A percentile compares a stretch with the other conserved stretches of the same genome.
These are phyloP conservation scores for Gryon sp. DNA, from an alignment of 1,140 invertebrate species.

Conservation along the genomic window DNA sequence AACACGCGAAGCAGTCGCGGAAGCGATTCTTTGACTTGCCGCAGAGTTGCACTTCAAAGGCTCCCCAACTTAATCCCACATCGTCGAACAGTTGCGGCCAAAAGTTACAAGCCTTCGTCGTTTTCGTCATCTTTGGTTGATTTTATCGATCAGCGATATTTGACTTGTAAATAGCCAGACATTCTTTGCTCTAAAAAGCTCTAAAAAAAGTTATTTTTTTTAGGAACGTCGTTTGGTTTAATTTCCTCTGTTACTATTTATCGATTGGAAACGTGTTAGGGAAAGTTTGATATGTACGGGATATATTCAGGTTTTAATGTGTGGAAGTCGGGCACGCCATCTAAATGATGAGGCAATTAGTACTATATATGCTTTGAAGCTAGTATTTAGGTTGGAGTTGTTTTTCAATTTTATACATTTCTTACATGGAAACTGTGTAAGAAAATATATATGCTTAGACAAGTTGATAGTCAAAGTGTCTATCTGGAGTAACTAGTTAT, in stretches of 20 bases:
- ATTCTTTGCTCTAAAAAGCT: slow-evolving; percentile 35
- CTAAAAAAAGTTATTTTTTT: slow-evolving; percentile 33
- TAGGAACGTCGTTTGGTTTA: slow-evolving; percentile 42
- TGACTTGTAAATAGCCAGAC: slow-evolving; percentile 60
- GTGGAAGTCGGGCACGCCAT: no score
- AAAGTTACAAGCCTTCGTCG: slow-evolving; percentile 42
- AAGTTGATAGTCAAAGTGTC: no score
- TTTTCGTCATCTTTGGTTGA: slow-evolving; percentile 44
- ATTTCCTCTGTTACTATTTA: slow-evolving; percentile 47
- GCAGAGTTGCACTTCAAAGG: slow-evolving; percentile 60
- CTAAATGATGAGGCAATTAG: no score
- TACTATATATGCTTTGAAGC: no score
- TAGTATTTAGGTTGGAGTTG: no score
- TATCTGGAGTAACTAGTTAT: no score
- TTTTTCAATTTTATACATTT: no score
- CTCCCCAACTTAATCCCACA: slow-evolving; percentile 53
- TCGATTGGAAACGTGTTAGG: no score
- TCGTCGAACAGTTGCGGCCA: slow-evolving; percentile 24
- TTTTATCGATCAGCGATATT: slow-evolving; percentile 58
- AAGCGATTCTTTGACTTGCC: slow-evolving; percentile 56
- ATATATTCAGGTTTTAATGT: no score
- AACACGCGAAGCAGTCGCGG: slow-evolving; percentile 31
- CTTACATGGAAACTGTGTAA: no score
- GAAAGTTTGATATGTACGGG: no score
- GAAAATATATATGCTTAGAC: no score